phyloP scores from a whole-genome alignment of 2,888 invertebrate genomes.

The Zele albiditarsus region DNA sequence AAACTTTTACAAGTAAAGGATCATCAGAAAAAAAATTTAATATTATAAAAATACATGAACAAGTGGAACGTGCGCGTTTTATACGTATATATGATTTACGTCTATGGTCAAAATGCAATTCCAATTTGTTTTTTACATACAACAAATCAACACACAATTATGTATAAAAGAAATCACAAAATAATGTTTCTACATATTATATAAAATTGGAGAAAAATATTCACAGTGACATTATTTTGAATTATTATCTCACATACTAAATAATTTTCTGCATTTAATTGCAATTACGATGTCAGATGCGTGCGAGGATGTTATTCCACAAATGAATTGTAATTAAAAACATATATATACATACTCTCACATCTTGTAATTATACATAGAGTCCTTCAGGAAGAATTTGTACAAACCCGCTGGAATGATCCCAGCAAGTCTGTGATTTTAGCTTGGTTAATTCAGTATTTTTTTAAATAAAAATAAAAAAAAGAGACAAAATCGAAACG shows the following conservation, averaged over 20 bases:
- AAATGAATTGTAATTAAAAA: constrained; percentile 52
- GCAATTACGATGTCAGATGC: constrained; percentile 30
- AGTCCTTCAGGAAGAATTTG: constrained; percentile 72
- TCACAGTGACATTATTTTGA: constrained; percentile 12
- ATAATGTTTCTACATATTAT: constrained; percentile 11
- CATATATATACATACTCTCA: constrained; percentile 46
- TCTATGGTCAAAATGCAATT: neutral
- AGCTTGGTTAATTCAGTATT: constrained; percentile 73
- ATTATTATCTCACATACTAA: neutral
- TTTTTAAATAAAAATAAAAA: constrained; percentile 69
- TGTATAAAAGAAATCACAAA: constrained; percentile 19
- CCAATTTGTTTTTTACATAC: constrained; percentile 17
- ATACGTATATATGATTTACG: constrained; percentile 14
- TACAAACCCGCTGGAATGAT: constrained; percentile 62
- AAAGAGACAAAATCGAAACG: constrained; percentile 50
- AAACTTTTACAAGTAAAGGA: neutral
- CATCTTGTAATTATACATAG: constrained; percentile 65
- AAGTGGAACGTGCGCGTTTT: constrained; percentile 29
- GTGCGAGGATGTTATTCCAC: constrained; percentile 41
- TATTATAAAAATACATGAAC: no score
- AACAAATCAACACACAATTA: constrained; percentile 5
- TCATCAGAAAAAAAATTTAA: no score
- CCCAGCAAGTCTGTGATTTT: constrained; percentile 72
- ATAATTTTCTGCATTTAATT: constrained; percentile 34
- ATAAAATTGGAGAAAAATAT: constrained; percentile 10